Evolutionary conservation across 35 echinoderm and acorn worm genomes (phyloP).

Genomic region (Holothuria glaberrima): DNA sequence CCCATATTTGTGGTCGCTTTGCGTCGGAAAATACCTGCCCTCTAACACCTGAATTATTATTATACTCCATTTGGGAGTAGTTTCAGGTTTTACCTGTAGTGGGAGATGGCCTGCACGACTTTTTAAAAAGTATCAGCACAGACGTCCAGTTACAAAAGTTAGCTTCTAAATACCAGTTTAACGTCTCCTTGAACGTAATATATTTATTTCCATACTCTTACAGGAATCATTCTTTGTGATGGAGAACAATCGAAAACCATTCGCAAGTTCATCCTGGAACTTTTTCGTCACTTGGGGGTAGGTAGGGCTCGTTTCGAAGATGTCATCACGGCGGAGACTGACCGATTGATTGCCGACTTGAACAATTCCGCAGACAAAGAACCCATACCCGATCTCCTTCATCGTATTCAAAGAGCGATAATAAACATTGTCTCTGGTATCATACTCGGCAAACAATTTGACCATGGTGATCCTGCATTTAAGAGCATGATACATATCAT

Average conservation of each 20-base stretch:
- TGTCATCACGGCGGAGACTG: neutral
- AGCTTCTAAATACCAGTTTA: neutral
- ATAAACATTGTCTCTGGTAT: slow-evolving; percentile 46
- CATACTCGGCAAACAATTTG: slow-evolving; percentile 22
- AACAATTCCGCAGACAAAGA: neutral
- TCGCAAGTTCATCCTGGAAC: slow-evolving; percentile 13
- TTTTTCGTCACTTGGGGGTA: slow-evolving; percentile 43
- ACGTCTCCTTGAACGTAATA: neutral
- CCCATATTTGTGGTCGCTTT: too few relatives aligned
- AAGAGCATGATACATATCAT: slow-evolving; percentile 36
- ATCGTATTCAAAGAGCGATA: slow-evolving; percentile 13
- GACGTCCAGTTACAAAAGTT: too few relatives aligned
- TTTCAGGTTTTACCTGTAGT: too few relatives aligned
- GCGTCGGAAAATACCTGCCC: too few relatives aligned
- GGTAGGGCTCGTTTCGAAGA: slow-evolving; percentile 40
- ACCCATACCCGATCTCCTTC: neutral
- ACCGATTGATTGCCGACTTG: neutral
- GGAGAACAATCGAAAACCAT: neutral
- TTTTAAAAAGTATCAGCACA: too few relatives aligned
- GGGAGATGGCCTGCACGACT: too few relatives aligned
- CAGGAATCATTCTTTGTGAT: slow-evolving; percentile 36
- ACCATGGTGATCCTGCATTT: neutral
- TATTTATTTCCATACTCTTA: neutral
- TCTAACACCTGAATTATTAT: too few relatives aligned
- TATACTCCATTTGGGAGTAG: too few relatives aligned